Percentiles rank a stretch among this genome's conserved stretches.
phyloP scores from a whole-genome alignment of 53 echinoderm and acorn worm genomes.

The Apostichopus leukothele region DNA sequence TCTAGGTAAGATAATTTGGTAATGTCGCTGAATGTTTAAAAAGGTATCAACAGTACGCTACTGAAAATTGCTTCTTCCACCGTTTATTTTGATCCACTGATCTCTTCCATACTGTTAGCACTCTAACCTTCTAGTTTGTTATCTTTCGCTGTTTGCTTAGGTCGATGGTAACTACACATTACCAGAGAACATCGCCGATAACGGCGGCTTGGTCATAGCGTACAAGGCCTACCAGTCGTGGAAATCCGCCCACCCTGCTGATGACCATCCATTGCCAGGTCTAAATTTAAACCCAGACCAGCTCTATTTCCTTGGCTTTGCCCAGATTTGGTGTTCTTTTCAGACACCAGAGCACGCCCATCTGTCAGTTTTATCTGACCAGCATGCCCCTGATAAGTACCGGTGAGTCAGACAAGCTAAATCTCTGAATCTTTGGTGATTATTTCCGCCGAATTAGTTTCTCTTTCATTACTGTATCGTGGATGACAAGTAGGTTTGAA shows the following conservation, averaged over 20 bases:
- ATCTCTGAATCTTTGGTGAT: too few species aligned
- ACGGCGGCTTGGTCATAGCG: conserved; percentile 76
- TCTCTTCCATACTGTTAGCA: too few species aligned
- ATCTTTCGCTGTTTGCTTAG: conserved; percentile 18
- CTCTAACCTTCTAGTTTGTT: too few species aligned
- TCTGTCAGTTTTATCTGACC: conserved; percentile 63
- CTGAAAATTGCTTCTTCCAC: too few species aligned
- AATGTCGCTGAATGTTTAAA: too few species aligned
- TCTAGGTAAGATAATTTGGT: too few species aligned
- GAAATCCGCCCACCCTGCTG: conserved; percentile 33
- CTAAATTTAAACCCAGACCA: conserved; percentile 68
- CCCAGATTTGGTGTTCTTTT: conserved; percentile 87
- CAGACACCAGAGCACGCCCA: conserved; percentile 63
- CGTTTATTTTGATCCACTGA: too few species aligned
- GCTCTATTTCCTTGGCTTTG: conserved; percentile 84
- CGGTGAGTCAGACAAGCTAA: conserved; percentile 55
- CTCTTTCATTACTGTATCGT: too few species aligned
- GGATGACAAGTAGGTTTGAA: too few species aligned
- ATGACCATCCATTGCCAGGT: conserved; percentile 29
- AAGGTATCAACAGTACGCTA: too few species aligned
- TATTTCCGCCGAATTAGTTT: too few species aligned
- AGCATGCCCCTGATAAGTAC: conserved; percentile 68
- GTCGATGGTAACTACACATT: conserved; percentile 74
- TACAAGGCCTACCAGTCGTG: conserved; percentile 74
- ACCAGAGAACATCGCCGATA: conserved; percentile 91